Conservation (phyloP, 2,113 vertebrate species). For the Engystomops pustulosus region DNA sequence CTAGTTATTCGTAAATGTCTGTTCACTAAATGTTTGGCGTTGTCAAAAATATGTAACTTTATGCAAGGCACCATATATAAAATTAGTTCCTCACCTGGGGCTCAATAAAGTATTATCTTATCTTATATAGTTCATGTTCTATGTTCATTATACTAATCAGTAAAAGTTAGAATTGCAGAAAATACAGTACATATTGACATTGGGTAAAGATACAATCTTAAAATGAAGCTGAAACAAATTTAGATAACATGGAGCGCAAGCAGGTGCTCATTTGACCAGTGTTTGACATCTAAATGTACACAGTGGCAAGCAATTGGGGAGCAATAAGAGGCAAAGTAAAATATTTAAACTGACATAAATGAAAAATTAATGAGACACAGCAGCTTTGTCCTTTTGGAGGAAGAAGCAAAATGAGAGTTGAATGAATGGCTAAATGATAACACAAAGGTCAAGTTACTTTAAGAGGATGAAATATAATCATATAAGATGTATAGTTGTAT, state of each 20-base stretch:
- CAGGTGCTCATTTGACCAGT: neutral
- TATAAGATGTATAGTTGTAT: too few species aligned
- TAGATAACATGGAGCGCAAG: neutral
- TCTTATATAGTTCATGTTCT: neutral
- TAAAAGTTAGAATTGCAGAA: neutral
- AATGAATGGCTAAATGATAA: slow-evolving; percentile 13
- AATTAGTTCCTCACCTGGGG: too few species aligned
- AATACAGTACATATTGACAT: neutral
- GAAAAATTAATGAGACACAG: slow-evolving; percentile 23
- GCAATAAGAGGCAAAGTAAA: slow-evolving; percentile 16
- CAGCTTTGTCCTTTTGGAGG: slow-evolving; percentile 17
- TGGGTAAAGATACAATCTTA: neutral
- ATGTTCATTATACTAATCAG: neutral
- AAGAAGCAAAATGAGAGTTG: slow-evolving; percentile 5
- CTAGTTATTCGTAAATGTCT: too few species aligned
- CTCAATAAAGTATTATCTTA: too few species aligned
- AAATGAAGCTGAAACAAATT: neutral
- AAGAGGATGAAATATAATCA: neutral
- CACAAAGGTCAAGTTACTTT: neutral
- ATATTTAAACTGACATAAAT: slow-evolving; percentile 31
- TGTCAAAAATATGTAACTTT: too few species aligned
- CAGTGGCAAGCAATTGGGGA: neutral
- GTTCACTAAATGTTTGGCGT: too few species aligned
- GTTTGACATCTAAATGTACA: neutral
- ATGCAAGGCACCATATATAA: too few species aligned